Conservation (phyloP, 2,113 vertebrate genomes). For the Takifugu flavidus region DNA sequence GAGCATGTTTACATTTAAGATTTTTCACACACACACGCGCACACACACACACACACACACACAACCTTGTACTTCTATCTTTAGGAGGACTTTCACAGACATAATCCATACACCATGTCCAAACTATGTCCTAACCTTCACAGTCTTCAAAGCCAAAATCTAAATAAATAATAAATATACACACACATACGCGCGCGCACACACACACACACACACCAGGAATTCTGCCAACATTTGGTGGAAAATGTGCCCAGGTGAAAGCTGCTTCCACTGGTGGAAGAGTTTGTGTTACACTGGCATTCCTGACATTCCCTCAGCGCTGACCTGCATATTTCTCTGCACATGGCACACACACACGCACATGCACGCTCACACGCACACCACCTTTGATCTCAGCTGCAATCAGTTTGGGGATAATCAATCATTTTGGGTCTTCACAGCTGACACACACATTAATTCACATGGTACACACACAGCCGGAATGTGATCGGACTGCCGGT, state of each 20-base stretch:
- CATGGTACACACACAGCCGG: conserved; percentile 28
- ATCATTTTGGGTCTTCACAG: conserved; percentile 22
- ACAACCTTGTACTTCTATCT: no score
- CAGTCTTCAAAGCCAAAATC: no score
- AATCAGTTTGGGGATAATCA: conserved; percentile 47
- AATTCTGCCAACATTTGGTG: conserved; percentile 14
- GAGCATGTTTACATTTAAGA: neutral
- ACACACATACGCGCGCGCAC: neutral
- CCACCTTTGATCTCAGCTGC: conserved; percentile 40
- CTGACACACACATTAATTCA: conserved; percentile 16
- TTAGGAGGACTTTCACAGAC: no score
- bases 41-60: conserved; percentile 2
- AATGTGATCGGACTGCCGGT: conserved; percentile 27
- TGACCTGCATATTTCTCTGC: conserved; percentile 70
- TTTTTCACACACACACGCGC: conserved; percentile 1
- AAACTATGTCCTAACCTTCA: no score
- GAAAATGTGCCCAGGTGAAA: conserved; percentile 50
- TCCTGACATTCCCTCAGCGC: conserved; percentile 69
- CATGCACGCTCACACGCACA: conserved; percentile 14
- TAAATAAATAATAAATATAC: no score
- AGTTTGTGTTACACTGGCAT: conserved; percentile 71
- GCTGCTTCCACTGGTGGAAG: conserved; percentile 39
- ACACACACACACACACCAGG: neutral
- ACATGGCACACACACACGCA: conserved; percentile 49
- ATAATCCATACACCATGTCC: no score